Percentiles rank a stretch among this genome's conserved stretches.
phyloP scores from a whole-genome alignment of 1,140 invertebrate species.

The Temnothorax curvispinosus region DNA sequence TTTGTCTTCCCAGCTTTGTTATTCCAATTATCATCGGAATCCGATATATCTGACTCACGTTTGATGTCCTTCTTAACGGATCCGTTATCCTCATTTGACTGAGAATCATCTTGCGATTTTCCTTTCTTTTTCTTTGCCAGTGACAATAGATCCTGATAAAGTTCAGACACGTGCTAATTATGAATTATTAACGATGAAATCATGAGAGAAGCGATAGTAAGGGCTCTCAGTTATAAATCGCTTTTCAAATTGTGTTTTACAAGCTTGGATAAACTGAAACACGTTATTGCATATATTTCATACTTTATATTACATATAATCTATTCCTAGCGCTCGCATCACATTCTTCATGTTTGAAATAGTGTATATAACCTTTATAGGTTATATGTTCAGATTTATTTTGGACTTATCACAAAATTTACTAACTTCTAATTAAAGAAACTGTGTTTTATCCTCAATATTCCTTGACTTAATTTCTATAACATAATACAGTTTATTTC shows the following conservation, averaged over 20 bases:
- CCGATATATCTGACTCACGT: slow-evolving; percentile 89
- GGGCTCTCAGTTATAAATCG: neutral
- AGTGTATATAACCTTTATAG: neutral
- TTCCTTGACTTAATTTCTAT: too few species aligned
- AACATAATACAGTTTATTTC: too few species aligned
- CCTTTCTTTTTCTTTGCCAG: slow-evolving; percentile 95
- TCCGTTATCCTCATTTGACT: slow-evolving; percentile 87
- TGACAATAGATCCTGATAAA: slow-evolving; percentile 93
- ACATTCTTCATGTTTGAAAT: neutral
- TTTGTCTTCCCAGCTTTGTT: slow-evolving; percentile 87
- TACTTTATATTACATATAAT: neutral
- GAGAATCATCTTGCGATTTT: slow-evolving; percentile 85
- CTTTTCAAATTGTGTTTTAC: neutral
- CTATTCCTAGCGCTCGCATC: neutral
- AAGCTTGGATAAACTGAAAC: neutral
- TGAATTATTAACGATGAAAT: neutral
- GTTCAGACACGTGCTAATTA: neutral
- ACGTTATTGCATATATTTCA: neutral
- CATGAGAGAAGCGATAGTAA: neutral
- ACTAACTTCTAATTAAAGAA: too few species aligned
- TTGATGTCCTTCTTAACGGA: slow-evolving; percentile 81
- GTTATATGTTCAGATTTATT: too few species aligned
- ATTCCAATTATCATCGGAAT: slow-evolving; percentile 91
- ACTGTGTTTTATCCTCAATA: too few species aligned
- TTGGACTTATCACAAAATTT: too few species aligned